phyloP scores from a whole-genome alignment of 2,797 vertebrate genomes.

The Chromis chromis region DNA sequence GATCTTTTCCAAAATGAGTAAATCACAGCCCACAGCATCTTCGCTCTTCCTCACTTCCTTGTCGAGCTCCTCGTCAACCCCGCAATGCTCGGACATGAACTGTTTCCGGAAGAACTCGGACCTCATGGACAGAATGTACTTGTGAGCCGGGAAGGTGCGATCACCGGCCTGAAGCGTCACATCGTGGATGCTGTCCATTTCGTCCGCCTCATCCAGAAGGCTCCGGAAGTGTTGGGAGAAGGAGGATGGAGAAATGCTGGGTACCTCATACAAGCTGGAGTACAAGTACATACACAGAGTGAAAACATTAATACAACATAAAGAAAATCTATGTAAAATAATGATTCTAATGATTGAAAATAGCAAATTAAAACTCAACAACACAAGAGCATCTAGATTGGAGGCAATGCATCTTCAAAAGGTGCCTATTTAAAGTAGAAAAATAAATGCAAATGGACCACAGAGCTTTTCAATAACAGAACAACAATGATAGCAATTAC shows the following conservation, averaged over 20 bases:
- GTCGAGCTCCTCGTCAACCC: constrained; percentile 74
- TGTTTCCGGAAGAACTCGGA: constrained; percentile 92
- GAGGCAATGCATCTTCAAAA: not conserved
- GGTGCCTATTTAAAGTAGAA: not conserved
- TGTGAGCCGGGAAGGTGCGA: constrained; percentile 91
- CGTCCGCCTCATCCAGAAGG: constrained; percentile 90
- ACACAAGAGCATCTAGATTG: not conserved
- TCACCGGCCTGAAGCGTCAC: constrained; percentile 93
- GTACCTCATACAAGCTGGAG: constrained; percentile 94
- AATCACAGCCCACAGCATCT: constrained; percentile 91
- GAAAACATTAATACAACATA: not conserved
- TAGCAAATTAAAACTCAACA: not conserved
- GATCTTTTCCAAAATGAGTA: constrained; percentile 91
- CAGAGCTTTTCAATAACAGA: not conserved
- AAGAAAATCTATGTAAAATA: not conserved
- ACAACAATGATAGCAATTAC: not conserved
- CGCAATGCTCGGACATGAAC: constrained; percentile 80
- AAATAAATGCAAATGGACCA: not conserved
- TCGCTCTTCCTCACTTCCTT: constrained; percentile 85
- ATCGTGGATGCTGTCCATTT: constrained; percentile 95
- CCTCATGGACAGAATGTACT: constrained; percentile 91
- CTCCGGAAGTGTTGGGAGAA: constrained; percentile 90
- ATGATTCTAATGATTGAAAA: not conserved
- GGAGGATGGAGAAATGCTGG: constrained; percentile 88
- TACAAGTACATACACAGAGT: constrained; percentile 6